Base-by-base conservation (phyloP, 2,113 vertebrate genomes). In the Prietella phreatophila region DNA sequence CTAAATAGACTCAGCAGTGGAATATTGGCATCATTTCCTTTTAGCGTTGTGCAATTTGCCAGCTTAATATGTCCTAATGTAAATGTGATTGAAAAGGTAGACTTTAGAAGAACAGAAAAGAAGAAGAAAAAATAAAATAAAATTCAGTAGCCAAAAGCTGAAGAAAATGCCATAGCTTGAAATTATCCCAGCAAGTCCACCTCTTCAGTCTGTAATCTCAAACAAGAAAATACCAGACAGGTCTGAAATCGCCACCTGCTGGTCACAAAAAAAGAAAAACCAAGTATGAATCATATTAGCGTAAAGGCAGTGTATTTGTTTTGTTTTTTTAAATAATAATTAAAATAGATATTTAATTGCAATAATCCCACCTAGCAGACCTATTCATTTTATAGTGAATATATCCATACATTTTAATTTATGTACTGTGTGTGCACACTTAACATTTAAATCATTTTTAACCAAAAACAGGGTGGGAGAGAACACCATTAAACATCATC, bases 321-420 rank as follows among this genome's bases (percentile, higher is more conserved):
- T 90, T 90, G 86, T 88, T 90, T 42, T 47, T 47, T 7, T 47
- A 7, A 47, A 7, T 47, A 47, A 86, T 56, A 83, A 71, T 79
- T n/a, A 78, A 50, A 85, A 87, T 14, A 17, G 9, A 82, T 42
- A 73, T 79, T 60, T 78, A 65, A 88, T 55, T 75, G 76, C 69
- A 61, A 19, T 63, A 80, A 53, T 30, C 1, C 22, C 82, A 76
- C 17, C 30, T 25, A 65, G 27, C 60, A 61, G 30, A 53, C 39
- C 56, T 83, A 53, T 71, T 86, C 15, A 81, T 55, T 82, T 82
- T 13, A 83, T 39, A 14, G 27, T 81, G 67, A 76, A 81, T 63
- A 39, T 33, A 60, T 71, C 20, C 58, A 79, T 50, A 67, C 7
- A 50, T 58, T 78, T 36, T 42, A 3, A 56, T 50, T 47, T 30